Evolutionary conservation across 2,888 invertebrate genomes (phyloP).

Genomic region (Tupiocoris notatus): DNA sequence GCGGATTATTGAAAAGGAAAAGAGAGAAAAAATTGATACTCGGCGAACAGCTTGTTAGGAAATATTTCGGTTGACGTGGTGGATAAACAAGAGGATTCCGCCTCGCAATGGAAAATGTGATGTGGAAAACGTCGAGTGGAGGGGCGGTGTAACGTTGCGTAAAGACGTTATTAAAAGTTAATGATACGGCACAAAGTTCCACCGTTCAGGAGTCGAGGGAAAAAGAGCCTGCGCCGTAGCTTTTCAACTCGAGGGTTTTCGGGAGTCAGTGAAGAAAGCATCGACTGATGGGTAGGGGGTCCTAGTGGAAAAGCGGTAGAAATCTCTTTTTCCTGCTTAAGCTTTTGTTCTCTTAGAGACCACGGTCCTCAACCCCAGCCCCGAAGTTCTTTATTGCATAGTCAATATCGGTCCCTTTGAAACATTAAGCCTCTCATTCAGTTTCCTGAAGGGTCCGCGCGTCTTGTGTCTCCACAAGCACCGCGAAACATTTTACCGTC

Average conservation of each 20-base stretch:
- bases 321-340: constrained; percentile 14
- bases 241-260: background rate
- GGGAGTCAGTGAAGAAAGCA: background rate
- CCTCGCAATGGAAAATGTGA: background rate
- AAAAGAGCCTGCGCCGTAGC: background rate
- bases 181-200: constrained; percentile 40
- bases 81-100: background rate
- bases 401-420: constrained; percentile 9
- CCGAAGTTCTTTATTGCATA: background rate
- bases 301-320: background rate
- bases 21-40: background rate
- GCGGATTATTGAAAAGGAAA: background rate
- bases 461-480: background rate
- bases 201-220: background rate
- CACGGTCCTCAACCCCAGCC: background rate
- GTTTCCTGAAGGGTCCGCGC: background rate
- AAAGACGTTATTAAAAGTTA: constrained; percentile 41
- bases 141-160: constrained; percentile 21
- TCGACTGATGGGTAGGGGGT: background rate
- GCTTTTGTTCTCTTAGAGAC: background rate
- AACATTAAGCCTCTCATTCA: background rate
- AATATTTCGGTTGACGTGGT: background rate
- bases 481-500: background rate
- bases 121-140: constrained; percentile 7
- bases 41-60: background rate